A percentile compares a stretch with the other conserved stretches of the same genome.
phyloP scores from a whole-genome alignment of 2,113 vertebrate genomes.

The Pomatorhinus ruficollis region DNA sequence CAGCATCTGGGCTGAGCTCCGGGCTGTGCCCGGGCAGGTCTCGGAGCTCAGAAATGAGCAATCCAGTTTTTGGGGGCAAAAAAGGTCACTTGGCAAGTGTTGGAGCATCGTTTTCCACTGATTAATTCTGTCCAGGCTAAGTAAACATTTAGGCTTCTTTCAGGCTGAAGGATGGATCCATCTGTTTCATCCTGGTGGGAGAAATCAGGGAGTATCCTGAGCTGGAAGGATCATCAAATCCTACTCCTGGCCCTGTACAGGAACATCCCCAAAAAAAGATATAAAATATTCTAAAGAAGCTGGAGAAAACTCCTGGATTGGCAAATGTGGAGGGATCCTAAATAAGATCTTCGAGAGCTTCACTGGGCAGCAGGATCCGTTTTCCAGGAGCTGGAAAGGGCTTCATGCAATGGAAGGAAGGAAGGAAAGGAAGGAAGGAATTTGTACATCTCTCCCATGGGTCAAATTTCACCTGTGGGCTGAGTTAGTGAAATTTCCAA shows the following conservation, averaged over 20 bases:
- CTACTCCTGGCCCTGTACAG: not conserved
- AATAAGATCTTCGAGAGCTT: not conserved
- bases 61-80: not conserved
- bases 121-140: slow-evolving; percentile 31
- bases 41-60: not conserved
- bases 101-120: not conserved
- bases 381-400: not conserved
- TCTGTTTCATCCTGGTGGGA: slow-evolving; percentile 31
- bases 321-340: not conserved
- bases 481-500: not conserved
- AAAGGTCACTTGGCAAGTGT: slow-evolving; percentile 50
- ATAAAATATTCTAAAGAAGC: not conserved
- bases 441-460: not conserved
- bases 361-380: rapidly evolving
- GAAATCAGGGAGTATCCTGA: not conserved
- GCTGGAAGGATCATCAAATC: not conserved
- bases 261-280: not conserved
- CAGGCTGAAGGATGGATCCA: not conserved
- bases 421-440: not conserved
- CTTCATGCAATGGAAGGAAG: not conserved
- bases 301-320: not conserved
- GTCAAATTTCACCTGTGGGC: not conserved
- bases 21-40: slow-evolving; percentile 6
- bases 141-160: not conserved
- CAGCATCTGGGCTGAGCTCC: slow-evolving; percentile 43